Evolutionary conservation across 2,797 vertebrate species (phyloP).

Genomic region (Margarornis squamiger): DNA sequence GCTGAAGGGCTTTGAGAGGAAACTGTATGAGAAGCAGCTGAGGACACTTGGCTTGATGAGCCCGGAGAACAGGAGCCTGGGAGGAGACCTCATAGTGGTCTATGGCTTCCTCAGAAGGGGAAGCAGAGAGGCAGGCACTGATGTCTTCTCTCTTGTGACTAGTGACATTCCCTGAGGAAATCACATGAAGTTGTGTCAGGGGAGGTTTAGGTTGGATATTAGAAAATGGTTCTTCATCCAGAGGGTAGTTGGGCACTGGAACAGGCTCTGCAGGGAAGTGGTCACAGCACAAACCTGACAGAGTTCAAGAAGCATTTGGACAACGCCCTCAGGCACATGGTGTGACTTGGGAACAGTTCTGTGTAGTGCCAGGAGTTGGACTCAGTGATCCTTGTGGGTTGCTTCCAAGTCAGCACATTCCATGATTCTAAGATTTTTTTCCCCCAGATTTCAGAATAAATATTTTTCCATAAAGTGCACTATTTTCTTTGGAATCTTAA

Average conservation of each 20-base stretch:
- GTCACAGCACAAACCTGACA: background rate
- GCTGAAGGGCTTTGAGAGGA: background rate
- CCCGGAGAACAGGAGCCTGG: background rate
- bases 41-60: background rate
- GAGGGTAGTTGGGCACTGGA: background rate
- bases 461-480: background rate
- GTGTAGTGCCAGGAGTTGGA: background rate
- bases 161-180: background rate
- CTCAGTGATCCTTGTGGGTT: background rate
- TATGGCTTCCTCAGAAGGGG: background rate
- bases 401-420: background rate
- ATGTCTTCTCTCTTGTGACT: background rate
- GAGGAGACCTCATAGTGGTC: accelerated
- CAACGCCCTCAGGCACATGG: background rate
- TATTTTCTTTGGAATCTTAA: background rate
- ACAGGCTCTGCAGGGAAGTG: too few relatives aligned
- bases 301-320: background rate
- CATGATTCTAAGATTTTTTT: background rate
- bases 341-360: background rate
- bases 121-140: background rate
- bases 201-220: background rate
- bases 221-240: background rate
- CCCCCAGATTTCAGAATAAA: background rate
- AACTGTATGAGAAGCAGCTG: background rate
- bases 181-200: background rate